Base-by-base conservation (phyloP, 2,113 vertebrate species). In the Glaucidium brasilianum region DNA sequence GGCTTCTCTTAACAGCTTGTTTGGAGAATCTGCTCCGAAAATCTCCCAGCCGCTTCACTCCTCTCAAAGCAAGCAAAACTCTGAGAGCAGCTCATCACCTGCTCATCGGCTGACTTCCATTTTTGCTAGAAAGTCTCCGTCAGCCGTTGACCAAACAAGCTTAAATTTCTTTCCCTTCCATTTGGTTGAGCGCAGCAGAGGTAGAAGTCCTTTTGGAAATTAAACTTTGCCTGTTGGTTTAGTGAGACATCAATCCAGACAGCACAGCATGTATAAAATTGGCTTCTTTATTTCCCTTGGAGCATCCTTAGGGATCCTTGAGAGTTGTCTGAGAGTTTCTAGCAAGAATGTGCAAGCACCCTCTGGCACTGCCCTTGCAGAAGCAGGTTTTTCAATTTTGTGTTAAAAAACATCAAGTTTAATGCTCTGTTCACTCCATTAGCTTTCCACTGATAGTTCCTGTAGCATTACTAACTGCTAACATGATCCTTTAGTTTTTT, bases 1-100 rank as follows among this genome's bases (percentile, higher is more conserved):
- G 4, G 43, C 63, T 85, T 92, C 86, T 96, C 84, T 56, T 68
- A 94, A 85, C 80, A 85, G 87, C 84, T 96, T 95, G 84, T 83
- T 93, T 91, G 84, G 67, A 90, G 93, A 92, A 85, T 90, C 89
- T 92, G 59, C 34, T 97, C 41, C 0, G 5, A 96, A 96, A 95
- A 74, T 73, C 89, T 88, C 67, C 10, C 86, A 77, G 32, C 32
- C 12, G 1, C 58, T 79, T 72, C 2, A 2, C 62, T 84, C 29
- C 45, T 69, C 87, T 73, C 74, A 52, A 73, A 90, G 84, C 62
- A 53, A 53, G 72, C 62, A 43, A 92, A 68, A 22, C 62, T 90
- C 89, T 69, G 50, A 55, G 77, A 91, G 55, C 45, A 55, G 53
- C 68, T 95, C 87, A 67, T 94, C 93, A 72, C 45, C 71, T 58